Conservation (phyloP, 2,797 vertebrate species). For the Scolopax rusticola region DNA sequence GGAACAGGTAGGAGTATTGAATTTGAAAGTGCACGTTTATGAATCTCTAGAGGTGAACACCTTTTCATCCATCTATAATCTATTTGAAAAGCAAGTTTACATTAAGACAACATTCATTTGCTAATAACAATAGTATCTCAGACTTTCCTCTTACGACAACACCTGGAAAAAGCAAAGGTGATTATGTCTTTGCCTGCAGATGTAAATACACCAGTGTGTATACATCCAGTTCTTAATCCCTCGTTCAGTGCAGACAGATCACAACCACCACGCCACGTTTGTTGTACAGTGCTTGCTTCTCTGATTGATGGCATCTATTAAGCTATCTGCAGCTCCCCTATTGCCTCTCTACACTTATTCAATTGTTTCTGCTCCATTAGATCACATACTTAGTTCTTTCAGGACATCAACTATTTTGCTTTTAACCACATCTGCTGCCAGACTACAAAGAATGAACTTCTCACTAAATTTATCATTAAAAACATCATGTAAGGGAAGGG, state of each 20-base stretch:
- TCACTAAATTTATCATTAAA: conserved; percentile 1
- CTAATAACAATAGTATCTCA: background rate
- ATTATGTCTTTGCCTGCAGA: background rate
- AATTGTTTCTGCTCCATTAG: background rate
- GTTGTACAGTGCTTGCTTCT: background rate
- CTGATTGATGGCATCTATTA: conserved; percentile 16
- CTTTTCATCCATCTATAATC: background rate
- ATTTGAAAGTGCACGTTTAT: background rate
- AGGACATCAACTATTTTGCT: background rate
- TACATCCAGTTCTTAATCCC: background rate
- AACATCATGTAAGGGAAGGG: background rate
- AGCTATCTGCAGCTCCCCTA: background rate
- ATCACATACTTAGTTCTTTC: conserved; percentile 9
- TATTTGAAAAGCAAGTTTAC: background rate
- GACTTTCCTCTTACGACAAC: background rate
- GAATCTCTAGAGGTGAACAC: background rate
- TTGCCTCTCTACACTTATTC: background rate
- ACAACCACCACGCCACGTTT: background rate
- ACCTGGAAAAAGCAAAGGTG: background rate
- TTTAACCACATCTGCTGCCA: background rate
- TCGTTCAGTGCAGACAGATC: background rate
- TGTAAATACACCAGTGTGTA: background rate
- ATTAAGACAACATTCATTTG: background rate
- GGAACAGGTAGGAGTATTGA: background rate
- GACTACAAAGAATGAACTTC: background rate